A percentile compares a stretch with the other conserved stretches of the same genome.
Conservation (phyloP, 1,140 invertebrate species). For the Drosophila pallidifrons region DNA sequence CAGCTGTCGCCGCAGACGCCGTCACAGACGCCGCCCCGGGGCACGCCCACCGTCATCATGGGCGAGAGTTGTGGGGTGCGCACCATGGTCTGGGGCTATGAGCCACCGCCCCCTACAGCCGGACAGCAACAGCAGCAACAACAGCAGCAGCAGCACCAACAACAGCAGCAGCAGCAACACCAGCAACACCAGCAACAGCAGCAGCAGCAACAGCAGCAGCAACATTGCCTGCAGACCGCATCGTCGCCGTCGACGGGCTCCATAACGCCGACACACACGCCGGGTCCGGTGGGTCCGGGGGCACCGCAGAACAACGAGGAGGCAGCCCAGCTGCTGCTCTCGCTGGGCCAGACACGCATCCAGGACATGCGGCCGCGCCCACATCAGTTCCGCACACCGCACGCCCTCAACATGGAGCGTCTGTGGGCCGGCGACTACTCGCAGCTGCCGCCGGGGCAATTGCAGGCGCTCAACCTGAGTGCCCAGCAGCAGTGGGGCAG, state of each 20-base stretch:
- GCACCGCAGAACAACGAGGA: constrained; percentile 89
- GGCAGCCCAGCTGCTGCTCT: constrained; percentile 92
- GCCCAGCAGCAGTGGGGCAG: constrained; percentile 85
- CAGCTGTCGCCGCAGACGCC: constrained; percentile 87
- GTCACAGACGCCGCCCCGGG: constrained; percentile 87
- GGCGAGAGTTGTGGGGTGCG: constrained; percentile 95
- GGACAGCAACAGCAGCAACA: constrained; percentile 57
- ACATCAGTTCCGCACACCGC: constrained; percentile 83
- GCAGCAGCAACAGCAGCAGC: constrained; percentile 84
- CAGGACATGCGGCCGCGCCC: constrained; percentile 83
- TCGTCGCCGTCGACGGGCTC: constrained; percentile 77
- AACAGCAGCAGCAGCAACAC: constrained; percentile 54
- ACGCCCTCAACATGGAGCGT: constrained; percentile 94
- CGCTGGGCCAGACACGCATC: constrained; percentile 89
- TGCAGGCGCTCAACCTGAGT: constrained; percentile 92
- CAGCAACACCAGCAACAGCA: constrained; percentile 69
- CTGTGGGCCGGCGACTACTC: constrained; percentile 94
- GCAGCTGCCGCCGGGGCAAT: constrained; percentile 92
- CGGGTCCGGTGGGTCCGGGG: constrained; percentile 69
- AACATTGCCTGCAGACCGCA: constrained; percentile 72
- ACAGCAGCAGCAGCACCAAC: constrained; percentile 54
- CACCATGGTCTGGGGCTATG: constrained; percentile 93
- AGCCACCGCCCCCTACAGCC: constrained; percentile 75
- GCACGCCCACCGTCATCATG: constrained; percentile 95
- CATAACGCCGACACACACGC: constrained; percentile 76